Evolutionary conservation across 2,113 vertebrate genomes (phyloP), one percentile per base, ranked within the genome.

Genomic region (Sander lucioperca): DNA sequence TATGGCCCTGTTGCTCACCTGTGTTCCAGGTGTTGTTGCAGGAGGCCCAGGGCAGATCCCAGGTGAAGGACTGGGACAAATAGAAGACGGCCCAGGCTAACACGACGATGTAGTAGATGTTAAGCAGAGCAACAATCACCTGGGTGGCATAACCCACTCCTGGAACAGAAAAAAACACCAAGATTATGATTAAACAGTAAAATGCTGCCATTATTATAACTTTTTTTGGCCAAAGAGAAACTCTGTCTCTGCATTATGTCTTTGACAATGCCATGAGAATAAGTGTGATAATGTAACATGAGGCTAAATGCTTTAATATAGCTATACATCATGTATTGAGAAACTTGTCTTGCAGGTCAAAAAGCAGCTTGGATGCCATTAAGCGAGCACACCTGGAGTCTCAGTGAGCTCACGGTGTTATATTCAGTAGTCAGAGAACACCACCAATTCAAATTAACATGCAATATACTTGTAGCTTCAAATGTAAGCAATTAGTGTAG

Each of bases 61-160:
- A 93, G 68, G 97, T 96, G 92, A 99, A 99, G 0, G 96, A 98
- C 88, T 96, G 95, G 83, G 95, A 96, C 90, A 99, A 96, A 92
- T 96, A 99, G 94, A 98, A 99, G 88, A 98, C 94, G 45, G 96
- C 97, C 98, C 98, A 99, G 80, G 98, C 97, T 88, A 99, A 93
- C 77, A 99, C 97, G 0, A 99, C 23, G 74, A 99, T 97, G 93
- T 99, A 99, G 93, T 99, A 99, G 90, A 96, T 89, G 90, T 97
- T 97, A n/a, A 97, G 94, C 62, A 99, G 94, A 0, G 93, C 5
- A 7, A 96, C 96, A 10, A 99, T 98, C 79, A 97, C 95, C 93
- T 98, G 97, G 0, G 97, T 98, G 81, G 97, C 97, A 11, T 98
- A 98, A 78, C 98, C 97, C n/a, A 98, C 95, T 69, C 97, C 97